Conservation (phyloP, 2,113 vertebrate genomes). For the Sapajus apella region DNA sequence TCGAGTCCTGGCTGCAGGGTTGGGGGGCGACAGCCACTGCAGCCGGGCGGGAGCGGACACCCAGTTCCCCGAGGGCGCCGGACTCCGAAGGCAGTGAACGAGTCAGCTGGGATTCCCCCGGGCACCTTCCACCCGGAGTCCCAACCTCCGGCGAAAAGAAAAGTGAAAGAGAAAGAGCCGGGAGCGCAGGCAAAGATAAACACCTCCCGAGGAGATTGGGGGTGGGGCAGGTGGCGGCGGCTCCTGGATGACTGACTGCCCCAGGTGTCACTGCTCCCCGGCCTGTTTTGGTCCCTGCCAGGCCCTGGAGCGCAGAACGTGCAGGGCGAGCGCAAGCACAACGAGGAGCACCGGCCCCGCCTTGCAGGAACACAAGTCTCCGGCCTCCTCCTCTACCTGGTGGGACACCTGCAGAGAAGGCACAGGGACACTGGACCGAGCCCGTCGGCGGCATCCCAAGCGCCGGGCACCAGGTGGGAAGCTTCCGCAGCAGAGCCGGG, state of each 20-base stretch:
- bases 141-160: conserved; percentile 48
- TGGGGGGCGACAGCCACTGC: not conserved
- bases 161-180: conserved; percentile 70
- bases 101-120: not conserved
- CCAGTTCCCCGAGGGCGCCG: not conserved
- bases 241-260: rapidly evolving
- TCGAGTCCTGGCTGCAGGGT: not conserved
- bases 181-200: not conserved
- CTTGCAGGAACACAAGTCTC: not conserved
- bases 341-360: not conserved
- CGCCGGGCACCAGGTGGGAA: rapidly evolving
- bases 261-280: not conserved
- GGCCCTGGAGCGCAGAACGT: not conserved
- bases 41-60: not conserved
- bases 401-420: not conserved
- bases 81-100: not conserved
- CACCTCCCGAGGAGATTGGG: not conserved
- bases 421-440: rapidly evolving
- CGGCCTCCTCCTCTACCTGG: not conserved
- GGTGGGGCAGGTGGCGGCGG: not conserved
- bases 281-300: not conserved
- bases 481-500: rapidly evolving
- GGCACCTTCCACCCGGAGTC: not conserved
- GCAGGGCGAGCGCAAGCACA: not conserved
- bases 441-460: not conserved